Evolutionary conservation across 30 jellyfish, hydroid and myxozoan genomes (phyloP).

Genomic region (Aurelia sp.): DNA sequence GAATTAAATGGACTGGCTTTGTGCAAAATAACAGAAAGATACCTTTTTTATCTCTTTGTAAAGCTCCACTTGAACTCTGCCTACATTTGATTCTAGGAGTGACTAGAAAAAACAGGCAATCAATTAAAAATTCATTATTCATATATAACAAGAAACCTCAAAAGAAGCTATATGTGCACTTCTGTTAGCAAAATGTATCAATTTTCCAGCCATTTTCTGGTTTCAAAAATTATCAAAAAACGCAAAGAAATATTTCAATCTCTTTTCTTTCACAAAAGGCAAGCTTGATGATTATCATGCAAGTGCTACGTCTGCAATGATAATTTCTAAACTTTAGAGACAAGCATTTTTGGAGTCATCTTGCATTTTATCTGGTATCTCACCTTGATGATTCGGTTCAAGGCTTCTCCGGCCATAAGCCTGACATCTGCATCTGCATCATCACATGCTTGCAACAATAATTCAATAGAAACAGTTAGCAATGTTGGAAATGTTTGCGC

Average conservation of each 20-base stretch:
- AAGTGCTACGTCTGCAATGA: too few relatives aligned
- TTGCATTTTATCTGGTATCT: too few relatives aligned
- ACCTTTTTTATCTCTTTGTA: constrained; percentile 93
- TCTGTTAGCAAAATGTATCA: too few relatives aligned
- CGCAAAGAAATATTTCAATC: too few relatives aligned
- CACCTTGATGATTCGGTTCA: constrained; percentile 89
- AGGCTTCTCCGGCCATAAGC: constrained; percentile 94
- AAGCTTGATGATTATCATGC: too few relatives aligned
- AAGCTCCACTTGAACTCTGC: constrained; percentile 89
- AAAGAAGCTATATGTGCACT: too few relatives aligned
- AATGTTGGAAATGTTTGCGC: constrained; percentile 79
- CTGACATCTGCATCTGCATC: constrained; percentile 97
- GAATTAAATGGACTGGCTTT: neutral
- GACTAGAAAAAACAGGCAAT: constrained; percentile 47
- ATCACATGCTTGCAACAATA: constrained; percentile 86
- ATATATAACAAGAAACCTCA: neutral
- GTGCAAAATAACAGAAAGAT: neutral
- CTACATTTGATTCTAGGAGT: constrained; percentile 85
- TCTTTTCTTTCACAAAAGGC: too few relatives aligned
- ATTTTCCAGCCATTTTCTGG: too few relatives aligned
- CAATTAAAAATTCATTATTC: neutral
- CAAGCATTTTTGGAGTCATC: too few relatives aligned
- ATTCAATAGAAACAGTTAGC: constrained; percentile 80
- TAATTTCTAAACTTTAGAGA: too few relatives aligned
- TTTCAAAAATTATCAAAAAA: too few relatives aligned